Base-by-base conservation (phyloP, 2,888 invertebrate species). In the Chrysomela aeneicollis region DNA sequence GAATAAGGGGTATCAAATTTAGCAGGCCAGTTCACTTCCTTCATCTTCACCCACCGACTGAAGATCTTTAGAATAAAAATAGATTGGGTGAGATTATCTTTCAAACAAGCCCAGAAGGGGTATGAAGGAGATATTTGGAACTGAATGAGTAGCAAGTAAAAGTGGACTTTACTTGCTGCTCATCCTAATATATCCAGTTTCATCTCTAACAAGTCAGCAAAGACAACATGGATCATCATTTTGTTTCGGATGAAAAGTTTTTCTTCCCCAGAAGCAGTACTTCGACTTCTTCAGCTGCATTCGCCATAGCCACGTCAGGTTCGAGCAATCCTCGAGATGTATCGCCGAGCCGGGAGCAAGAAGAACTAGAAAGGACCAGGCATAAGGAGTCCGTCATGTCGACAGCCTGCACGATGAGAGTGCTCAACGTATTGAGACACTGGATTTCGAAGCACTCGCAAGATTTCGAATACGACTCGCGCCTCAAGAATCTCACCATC, bases 331-430 rank as follows among this genome's bases (percentile, higher is more conserved):
- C 93, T 1, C 85, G 92, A 19, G 92, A 92, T 61, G 87, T 88
- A 17, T 86, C 83, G 0, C 80, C 82, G 6, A 77, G 78, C 65
- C 78, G 82, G 52, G 74, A 77, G 64, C 72, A 79, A 66, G 73
- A 80, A 78, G 82, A 80, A 12, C 71, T 79, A 35, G 86, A 89
- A 35, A 86, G 88, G 35, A 84, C 84, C 42, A 79, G 85, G 54
- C 85, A 87, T 58, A 88, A 89, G 69, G 92, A 93, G 76, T 91
- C 90, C 8, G 91, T 93, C 49, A 93, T 95, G 80, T 94, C 93
- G 49, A 94, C 94, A 4, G 95, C 95, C n/a, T 95, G 95, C 61
- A 95, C 95, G 0, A 95, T 95, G 95, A 84, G 96, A 66, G 95
- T 95, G 0, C 86, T 96, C 0, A 95, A 94, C 80, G 95, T 96